phyloP scores from a whole-genome alignment of 1,140 invertebrate species.

The Procambarus virginalis region DNA sequence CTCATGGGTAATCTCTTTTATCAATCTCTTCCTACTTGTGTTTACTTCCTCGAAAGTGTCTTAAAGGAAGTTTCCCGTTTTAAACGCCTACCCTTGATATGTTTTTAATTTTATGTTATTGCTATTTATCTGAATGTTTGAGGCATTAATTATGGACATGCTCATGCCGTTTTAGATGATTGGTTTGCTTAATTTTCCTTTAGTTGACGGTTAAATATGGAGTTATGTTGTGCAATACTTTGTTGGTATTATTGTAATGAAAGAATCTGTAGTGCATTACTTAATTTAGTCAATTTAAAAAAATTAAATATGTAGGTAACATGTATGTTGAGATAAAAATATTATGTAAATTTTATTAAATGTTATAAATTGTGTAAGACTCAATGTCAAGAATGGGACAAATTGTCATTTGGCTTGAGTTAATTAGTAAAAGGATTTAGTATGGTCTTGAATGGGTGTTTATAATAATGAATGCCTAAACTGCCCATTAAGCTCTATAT shows the following conservation, averaged over 20 bases:
- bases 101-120: background rate
- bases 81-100: background rate
- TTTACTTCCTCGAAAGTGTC: background rate
- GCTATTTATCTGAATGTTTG: background rate
- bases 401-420: no score
- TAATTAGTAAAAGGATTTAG: no score
- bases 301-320: no score
- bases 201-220: background rate
- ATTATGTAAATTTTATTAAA: no score
- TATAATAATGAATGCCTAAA: no score
- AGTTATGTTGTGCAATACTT: background rate
- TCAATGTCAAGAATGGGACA: no score
- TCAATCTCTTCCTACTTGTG: background rate
- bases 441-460: no score
- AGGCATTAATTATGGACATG: background rate
- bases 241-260: background rate
- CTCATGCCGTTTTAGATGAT: background rate
- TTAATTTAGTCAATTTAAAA: no score
- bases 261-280: no score
- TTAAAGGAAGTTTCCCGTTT: background rate
- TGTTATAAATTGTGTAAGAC: no score
- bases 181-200: background rate
- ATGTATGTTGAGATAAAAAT: no score
- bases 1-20: slow-evolving; percentile 62
- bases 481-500: no score